These are phyloP conservation scores for Ctenosaura bakeri DNA, from an alignment of 2,797 vertebrate species.

Conservation along the genomic window DNA sequence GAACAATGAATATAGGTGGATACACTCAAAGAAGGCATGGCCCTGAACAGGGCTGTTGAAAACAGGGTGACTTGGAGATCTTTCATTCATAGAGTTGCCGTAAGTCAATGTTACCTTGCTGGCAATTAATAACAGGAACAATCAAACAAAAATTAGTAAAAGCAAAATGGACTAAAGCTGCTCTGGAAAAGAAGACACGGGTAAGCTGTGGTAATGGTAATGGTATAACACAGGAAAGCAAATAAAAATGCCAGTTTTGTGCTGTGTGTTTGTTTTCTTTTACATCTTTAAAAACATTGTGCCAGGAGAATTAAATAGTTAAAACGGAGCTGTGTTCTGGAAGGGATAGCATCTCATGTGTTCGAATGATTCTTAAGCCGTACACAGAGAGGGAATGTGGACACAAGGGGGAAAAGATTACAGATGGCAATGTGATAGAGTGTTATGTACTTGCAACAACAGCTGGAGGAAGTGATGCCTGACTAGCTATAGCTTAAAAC, in stretches of 20 bases:
- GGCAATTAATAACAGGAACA: neutral
- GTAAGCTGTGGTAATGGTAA: constrained; percentile 27
- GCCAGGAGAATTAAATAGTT: constrained; percentile 1
- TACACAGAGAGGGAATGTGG: constrained; percentile 7
- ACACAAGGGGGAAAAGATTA: neutral
- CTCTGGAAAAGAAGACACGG: neutral
- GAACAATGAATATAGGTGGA: neutral
- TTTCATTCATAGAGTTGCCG: neutral
- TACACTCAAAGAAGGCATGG: neutral
- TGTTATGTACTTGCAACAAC: constrained; percentile 48
- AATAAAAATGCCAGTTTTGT: neutral
- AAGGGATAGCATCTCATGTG: constrained; percentile 50
- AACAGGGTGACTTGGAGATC: neutral
- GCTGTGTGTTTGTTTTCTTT: constrained; percentile 45
- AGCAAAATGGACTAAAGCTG: neutral
- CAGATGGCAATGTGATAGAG: constrained; percentile 28
- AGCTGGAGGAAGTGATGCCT: constrained; percentile 45
- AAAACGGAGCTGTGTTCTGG: constrained; percentile 45
- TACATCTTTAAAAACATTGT: neutral
- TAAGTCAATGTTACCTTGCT: neutral
- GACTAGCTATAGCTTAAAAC: neutral
- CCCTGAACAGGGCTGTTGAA: neutral
- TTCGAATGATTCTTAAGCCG: constrained; percentile 51
- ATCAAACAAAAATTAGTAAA: constrained; percentile 4
- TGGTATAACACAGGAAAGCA: constrained; percentile 39